These are phyloP conservation scores for Sebastes vulpes DNA, from an alignment of 2,797 vertebrate genomes.

Conservation along the genomic window DNA sequence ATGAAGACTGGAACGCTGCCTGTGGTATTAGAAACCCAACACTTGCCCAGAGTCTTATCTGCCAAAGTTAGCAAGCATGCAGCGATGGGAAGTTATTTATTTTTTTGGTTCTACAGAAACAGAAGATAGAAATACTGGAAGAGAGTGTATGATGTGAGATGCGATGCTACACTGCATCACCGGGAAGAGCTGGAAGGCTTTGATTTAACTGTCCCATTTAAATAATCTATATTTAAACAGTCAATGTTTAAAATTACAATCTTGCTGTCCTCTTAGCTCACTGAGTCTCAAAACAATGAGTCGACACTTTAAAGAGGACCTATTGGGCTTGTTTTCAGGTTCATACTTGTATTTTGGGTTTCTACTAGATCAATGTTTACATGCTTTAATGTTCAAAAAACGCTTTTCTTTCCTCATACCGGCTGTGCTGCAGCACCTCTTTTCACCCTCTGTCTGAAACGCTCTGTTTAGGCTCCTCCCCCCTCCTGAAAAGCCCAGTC, in stretches of 20 bases:
- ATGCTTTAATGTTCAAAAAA: no score
- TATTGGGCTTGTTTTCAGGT: no score
- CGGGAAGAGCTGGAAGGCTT: neutral
- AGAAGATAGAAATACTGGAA: neutral
- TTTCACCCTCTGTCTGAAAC: no score
- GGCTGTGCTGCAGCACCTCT: accelerated
- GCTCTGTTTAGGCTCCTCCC: no score
- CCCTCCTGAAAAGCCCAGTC: no score
- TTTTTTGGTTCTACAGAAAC: neutral
- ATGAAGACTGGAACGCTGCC: neutral
- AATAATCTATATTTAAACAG: neutral
- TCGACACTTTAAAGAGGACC: accelerated
- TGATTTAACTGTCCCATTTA: neutral
- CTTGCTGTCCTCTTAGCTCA: neutral
- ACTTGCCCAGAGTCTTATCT: constrained; percentile 5
- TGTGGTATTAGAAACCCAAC: constrained; percentile 5
- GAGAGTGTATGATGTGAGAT: neutral
- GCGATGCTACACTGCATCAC: neutral
- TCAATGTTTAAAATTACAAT: neutral
- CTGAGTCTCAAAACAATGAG: neutral
- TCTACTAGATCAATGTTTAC: no score
- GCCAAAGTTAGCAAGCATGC: neutral
- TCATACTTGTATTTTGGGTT: no score
- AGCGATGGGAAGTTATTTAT: neutral
- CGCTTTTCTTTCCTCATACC: no score